These are phyloP conservation scores for Crotalus helleri DNA, from an alignment of 2,113 vertebrate genomes.

Conservation along the genomic window DNA sequence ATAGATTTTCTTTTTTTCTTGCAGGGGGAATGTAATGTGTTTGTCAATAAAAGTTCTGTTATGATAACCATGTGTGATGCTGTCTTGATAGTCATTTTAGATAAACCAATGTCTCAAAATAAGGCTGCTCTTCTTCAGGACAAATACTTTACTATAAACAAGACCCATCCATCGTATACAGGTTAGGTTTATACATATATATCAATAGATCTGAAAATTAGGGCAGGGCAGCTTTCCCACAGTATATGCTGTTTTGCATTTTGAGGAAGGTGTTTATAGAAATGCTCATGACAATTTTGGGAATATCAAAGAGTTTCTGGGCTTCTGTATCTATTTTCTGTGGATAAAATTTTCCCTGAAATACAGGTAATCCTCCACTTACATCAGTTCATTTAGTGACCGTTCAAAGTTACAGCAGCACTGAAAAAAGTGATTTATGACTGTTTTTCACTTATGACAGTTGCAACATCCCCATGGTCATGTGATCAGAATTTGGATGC, in stretches of 20 bases:
- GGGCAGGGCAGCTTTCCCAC: neutral
- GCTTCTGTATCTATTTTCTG: neutral
- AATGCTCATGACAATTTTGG: neutral
- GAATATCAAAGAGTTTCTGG: neutral
- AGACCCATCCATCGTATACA: neutral
- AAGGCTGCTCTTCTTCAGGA: neutral
- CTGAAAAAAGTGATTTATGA: neutral
- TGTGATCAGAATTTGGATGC: neutral
- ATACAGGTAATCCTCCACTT: neutral
- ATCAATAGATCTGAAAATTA: neutral
- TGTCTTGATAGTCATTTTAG: slow-evolving; percentile 16
- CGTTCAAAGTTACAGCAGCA: neutral
- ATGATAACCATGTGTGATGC: slow-evolving; percentile 41
- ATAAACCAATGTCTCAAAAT: neutral
- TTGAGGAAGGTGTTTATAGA: neutral
- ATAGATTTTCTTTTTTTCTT: slow-evolving; percentile 76
- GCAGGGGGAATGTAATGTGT: slow-evolving; percentile 72
- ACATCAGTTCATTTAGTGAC: neutral
- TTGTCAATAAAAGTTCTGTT: slow-evolving; percentile 74
- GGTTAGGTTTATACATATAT: neutral
- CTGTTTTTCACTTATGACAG: neutral
- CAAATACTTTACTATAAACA: neutral
- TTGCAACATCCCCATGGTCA: neutral
- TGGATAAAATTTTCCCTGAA: neutral
- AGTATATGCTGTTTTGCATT: neutral